These are phyloP conservation scores for Phania funesta DNA, from an alignment of 2,888 invertebrate species.

Conservation along the genomic window DNA sequence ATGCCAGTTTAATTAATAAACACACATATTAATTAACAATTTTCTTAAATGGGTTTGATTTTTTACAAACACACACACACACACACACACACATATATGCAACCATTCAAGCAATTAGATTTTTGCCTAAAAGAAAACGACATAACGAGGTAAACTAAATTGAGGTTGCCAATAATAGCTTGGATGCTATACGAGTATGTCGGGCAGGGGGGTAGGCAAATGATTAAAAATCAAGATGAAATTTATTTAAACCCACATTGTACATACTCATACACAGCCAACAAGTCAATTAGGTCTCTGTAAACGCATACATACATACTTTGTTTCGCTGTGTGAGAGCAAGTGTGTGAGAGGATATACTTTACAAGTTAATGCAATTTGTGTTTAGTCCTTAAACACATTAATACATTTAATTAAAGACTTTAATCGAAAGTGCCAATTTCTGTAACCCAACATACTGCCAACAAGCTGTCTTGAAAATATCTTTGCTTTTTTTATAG, in stretches of 20 bases:
- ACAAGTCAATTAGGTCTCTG: too few species aligned
- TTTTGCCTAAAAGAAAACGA: neutral
- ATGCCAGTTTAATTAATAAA: neutral
- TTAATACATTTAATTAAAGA: neutral
- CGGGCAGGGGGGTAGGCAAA: neutral
- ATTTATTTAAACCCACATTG: constrained; percentile 19
- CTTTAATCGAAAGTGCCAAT: constrained; percentile 21
- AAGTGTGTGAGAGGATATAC: too few species aligned
- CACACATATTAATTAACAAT: constrained; percentile 7
- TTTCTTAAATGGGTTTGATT: neutral
- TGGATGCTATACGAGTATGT: neutral
- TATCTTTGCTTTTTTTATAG: neutral
- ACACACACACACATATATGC: neutral
- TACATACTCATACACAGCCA: too few species aligned
- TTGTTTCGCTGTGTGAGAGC: too few species aligned
- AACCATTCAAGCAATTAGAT: too few species aligned
- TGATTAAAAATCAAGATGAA: constrained; percentile 35
- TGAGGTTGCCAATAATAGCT: constrained; percentile 34
- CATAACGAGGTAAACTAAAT: constrained; percentile 11
- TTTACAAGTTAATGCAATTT: neutral
- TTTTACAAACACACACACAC: neutral
- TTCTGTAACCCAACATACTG: neutral
- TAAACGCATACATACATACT: too few species aligned
- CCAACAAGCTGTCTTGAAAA: neutral
- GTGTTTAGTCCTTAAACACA: neutral